Evolutionary conservation across 1,140 invertebrate genomes (phyloP).

Genomic region (Piezodorus guildinii): DNA sequence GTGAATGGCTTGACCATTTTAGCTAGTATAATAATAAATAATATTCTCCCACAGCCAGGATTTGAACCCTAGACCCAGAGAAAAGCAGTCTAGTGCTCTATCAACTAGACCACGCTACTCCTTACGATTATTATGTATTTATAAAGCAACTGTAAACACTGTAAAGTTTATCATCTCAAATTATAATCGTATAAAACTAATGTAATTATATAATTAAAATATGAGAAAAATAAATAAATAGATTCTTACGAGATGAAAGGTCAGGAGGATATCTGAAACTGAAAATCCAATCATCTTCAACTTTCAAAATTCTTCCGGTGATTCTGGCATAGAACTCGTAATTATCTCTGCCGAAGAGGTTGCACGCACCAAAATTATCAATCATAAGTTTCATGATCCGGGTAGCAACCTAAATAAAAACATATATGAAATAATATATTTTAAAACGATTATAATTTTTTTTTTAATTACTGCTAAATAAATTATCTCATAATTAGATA

Average conservation of each 20-base stretch:
- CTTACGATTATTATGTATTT: no score
- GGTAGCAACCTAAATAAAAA: constrained; percentile 61
- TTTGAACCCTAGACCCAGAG: no score
- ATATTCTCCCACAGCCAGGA: no score
- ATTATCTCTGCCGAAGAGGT: constrained; percentile 89
- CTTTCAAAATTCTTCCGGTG: constrained; percentile 80
- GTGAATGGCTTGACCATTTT: no score
- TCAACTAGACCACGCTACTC: no score
- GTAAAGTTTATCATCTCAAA: no score
- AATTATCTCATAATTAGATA: constrained; percentile 16
- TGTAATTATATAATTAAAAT: no score
- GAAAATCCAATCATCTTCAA: constrained; percentile 90
- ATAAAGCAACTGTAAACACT: no score
- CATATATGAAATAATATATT: no score
- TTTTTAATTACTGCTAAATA: not conserved
- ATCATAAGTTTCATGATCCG: constrained; percentile 91
- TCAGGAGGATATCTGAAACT: constrained; percentile 83
- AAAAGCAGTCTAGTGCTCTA: no score
- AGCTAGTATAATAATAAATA: no score
- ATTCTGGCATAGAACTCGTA: constrained; percentile 95
- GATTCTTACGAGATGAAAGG: constrained; percentile 56
- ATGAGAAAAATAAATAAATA: not conserved
- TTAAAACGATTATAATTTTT: constrained; percentile 1
- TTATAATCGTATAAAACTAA: no score
- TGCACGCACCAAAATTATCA: constrained; percentile 89